Base-by-base conservation (phyloP, 2,797 vertebrate species). In the Anguilla obscura region DNA sequence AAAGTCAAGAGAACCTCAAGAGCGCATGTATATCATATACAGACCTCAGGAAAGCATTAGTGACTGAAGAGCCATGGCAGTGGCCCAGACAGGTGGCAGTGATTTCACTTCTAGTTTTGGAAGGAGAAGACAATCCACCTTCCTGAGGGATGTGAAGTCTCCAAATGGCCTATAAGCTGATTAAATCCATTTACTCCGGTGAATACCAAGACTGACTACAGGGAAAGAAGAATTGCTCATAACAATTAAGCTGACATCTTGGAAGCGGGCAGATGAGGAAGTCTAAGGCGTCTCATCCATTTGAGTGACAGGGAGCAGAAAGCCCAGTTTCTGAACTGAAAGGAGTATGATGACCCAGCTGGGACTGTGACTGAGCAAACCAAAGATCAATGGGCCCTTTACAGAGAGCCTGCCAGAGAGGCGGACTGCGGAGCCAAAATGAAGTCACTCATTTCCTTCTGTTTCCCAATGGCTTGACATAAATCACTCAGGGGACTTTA, bases 371-470 rank as follows among this genome's bases (percentile, higher is more conserved):
- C 16, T 40, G 45, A 87, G 45, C 40, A 36, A 45, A 30, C n/a
- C 5, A 27, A n/a, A 82, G 27, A 40, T 58, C 54, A 27, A 85
- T 36, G 21, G 14, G 27, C 7, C 60, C 58, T 66, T 45, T 60
- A 45, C 36, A 48, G 24, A 48, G 9, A 56, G 85, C 30, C 36
- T 86, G 85, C 58, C 58, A 66, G 30, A 69, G 24, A 8, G 6
- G 33, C n/a, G 40, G 86, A 40, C 52, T 58, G 83, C 52, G 4
- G 10, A 10, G 58, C 58, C 36, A 71, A 36, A 50, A 33, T 63
- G 63, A 52, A 69, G 60, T 63, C 58, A 48, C 79, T 36, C 45
- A 16, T 84, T 84, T 84, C 86, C 40, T 87, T 50, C 50, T 82
- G 79, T 50, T 50, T 16, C 45, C 24, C 74, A 58, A 30, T 21